phyloP scores from a whole-genome alignment of 2,797 vertebrate genomes.

The Channallabes apus region DNA sequence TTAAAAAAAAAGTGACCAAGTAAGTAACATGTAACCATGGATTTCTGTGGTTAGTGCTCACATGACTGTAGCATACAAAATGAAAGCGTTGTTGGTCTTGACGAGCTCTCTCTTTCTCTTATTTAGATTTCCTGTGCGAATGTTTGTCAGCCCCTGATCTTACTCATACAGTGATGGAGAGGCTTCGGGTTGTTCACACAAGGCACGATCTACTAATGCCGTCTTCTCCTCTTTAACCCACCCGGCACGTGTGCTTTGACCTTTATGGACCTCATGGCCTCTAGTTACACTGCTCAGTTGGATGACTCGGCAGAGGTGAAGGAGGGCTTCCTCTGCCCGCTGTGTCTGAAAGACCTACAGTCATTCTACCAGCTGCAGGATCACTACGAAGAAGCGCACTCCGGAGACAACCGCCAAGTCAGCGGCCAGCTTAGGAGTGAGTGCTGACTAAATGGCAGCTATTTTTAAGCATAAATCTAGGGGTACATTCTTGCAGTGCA shows the following conservation, averaged over 20 bases:
- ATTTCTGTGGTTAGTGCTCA: background rate
- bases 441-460: slow-evolving; percentile 45
- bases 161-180: slow-evolving; percentile 56
- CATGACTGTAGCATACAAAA: background rate
- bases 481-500: background rate
- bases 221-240: slow-evolving; percentile 4
- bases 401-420: slow-evolving; percentile 85
- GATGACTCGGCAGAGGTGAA: slow-evolving; percentile 86
- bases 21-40: background rate
- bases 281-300: slow-evolving; percentile 80
- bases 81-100: background rate
- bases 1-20: background rate
- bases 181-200: slow-evolving; percentile 57
- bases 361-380: slow-evolving; percentile 92
- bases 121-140: background rate
- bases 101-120: background rate
- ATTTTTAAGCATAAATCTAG: background rate
- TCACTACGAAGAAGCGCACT: slow-evolving; percentile 96
- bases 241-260: slow-evolving; percentile 33
- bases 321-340: slow-evolving; percentile 94
- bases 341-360: slow-evolving; percentile 95
- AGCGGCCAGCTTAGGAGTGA: slow-evolving; percentile 89
- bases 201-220: slow-evolving; percentile 35
- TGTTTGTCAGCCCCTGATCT: background rate
- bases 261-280: slow-evolving; percentile 76